Percentiles rank a stretch among this genome's conserved stretches.
Conservation (phyloP, 2,797 vertebrate species). For the Eremophila alpestris region DNA sequence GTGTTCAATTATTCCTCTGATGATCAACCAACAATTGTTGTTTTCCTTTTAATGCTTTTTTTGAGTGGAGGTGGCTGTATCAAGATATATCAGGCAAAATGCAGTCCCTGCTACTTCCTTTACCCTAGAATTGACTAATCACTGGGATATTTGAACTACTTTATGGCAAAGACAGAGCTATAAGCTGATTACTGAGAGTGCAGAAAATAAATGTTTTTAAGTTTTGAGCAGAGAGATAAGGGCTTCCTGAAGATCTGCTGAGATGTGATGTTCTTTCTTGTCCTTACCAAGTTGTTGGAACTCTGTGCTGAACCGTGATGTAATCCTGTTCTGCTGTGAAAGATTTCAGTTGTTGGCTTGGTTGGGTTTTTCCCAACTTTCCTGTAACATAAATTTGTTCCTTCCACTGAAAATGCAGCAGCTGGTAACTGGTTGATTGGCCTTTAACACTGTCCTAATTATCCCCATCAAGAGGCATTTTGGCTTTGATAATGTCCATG, state of each 20-base stretch:
- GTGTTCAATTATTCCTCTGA: slow-evolving; percentile 11
- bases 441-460: neutral
- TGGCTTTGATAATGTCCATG: neutral
- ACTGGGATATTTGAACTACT: neutral
- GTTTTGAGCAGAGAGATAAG: slow-evolving; percentile 33
- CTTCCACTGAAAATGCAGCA: neutral
- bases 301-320: neutral
- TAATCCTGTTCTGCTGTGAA: neutral
- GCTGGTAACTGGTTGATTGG: neutral
- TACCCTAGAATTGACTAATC: neutral
- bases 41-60: neutral
- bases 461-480: neutral
- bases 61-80: slow-evolving; percentile 34
- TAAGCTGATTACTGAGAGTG: slow-evolving; percentile 26
- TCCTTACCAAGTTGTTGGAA: neutral
- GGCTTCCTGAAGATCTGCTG: neutral
- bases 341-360: neutral
- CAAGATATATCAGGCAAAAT: slow-evolving; percentile 7
- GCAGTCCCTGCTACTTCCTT: neutral
- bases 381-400: neutral
- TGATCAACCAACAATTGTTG: neutral
- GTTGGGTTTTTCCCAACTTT: neutral
- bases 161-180: neutral
- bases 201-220: neutral
- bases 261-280: neutral